A percentile compares a stretch with the other conserved stretches of the same genome.
Evolutionary conservation across 2,888 invertebrate genomes (phyloP).

Genomic region (Ptycholaimellus sp.): DNA sequence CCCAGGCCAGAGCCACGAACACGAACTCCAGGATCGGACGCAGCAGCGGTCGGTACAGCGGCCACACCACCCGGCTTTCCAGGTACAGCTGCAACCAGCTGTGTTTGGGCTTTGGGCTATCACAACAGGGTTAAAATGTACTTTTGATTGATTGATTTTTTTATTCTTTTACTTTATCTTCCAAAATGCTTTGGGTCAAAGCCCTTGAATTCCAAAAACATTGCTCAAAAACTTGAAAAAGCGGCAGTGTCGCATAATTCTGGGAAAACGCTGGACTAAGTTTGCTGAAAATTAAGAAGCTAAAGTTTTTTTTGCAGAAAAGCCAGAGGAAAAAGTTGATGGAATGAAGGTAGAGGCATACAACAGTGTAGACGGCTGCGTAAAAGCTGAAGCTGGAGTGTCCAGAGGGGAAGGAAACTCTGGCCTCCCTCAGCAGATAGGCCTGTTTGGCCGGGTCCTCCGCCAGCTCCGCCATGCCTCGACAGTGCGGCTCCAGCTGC

Average conservation of each 20-base stretch:
- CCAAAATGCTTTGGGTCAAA: not conserved
- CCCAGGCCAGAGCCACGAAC: slow-evolving; percentile 49
- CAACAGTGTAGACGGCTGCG: slow-evolving; percentile 23
- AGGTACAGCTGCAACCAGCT: slow-evolving; percentile 50
- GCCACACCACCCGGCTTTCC: slow-evolving; percentile 55
- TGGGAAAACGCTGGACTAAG: slow-evolving; percentile 1
- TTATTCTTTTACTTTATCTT: not conserved
- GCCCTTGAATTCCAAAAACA: not conserved
- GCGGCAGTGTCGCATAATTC: slow-evolving; percentile 1
- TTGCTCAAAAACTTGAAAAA: slow-evolving; percentile 2
- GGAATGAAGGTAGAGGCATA: slow-evolving; percentile 6
- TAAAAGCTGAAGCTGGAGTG: slow-evolving; percentile 25
- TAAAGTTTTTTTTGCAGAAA: not conserved
- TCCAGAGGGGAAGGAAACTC: slow-evolving; percentile 24
- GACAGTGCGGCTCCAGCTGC: too few species aligned
- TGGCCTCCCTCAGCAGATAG: slow-evolving; percentile 16
- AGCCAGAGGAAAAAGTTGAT: not conserved
- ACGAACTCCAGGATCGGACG: slow-evolving; percentile 60
- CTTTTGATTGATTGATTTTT: not conserved
- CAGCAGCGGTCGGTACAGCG: slow-evolving; percentile 46
- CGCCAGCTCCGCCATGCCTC: too few species aligned
- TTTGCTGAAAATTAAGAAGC: not conserved
- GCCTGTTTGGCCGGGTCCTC: not conserved
- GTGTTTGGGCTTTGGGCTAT: not conserved
- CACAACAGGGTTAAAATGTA: not conserved